Conservation (phyloP, 2,113 vertebrate species). For the Corvus cornix region DNA sequence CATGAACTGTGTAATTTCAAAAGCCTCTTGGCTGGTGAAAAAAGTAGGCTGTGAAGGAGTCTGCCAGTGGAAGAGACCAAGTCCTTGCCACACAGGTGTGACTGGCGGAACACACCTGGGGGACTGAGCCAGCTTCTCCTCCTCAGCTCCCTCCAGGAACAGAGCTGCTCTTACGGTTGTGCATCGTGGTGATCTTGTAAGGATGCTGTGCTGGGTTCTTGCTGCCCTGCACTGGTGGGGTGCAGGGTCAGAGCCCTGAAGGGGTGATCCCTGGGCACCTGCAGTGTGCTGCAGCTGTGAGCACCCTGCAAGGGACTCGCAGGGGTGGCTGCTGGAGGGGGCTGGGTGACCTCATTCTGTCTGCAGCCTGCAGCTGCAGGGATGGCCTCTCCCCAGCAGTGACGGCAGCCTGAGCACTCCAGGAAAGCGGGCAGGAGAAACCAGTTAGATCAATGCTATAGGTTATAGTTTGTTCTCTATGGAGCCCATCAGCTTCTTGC, state of each 20-base stretch:
- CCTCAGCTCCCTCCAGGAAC: neutral
- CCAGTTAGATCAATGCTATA: accelerated
- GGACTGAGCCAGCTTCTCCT: neutral
- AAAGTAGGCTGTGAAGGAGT: neutral
- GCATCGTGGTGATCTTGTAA: accelerated
- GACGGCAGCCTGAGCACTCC: neutral
- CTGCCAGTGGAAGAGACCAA: neutral
- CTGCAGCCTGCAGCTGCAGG: neutral
- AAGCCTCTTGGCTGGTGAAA: neutral
- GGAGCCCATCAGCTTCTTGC: neutral
- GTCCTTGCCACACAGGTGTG: neutral
- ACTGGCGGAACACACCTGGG: neutral
- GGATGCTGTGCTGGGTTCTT: neutral
- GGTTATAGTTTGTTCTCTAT: accelerated
- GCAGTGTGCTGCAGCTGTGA: neutral
- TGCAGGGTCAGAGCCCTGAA: neutral
- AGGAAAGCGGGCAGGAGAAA: neutral
- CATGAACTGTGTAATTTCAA: neutral
- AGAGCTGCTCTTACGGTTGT: neutral
- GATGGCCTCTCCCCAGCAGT: neutral
- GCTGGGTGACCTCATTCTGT: constrained; percentile 57
- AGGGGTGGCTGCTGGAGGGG: neutral
- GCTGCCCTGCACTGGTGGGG: accelerated
- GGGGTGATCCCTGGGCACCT: neutral
- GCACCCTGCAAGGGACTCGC: accelerated